These are phyloP conservation scores for Amblyteles armatorius DNA, from an alignment of 2,888 invertebrate genomes.

Conservation along the genomic window DNA sequence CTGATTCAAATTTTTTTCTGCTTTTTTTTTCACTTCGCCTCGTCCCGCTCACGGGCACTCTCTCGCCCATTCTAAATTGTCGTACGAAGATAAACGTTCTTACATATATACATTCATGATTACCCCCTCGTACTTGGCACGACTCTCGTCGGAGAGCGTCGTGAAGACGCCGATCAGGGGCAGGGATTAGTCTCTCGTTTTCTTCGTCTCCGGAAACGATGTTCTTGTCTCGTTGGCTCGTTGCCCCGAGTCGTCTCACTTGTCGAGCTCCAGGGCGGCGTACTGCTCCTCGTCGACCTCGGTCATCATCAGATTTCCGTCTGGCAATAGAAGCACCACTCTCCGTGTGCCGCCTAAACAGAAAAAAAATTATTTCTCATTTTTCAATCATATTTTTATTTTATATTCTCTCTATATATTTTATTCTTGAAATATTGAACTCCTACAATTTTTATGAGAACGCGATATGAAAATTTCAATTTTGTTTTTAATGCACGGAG, in stretches of 20 bases:
- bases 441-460: constrained; percentile 81
- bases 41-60: constrained; percentile 3
- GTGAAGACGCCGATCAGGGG: constrained; percentile 5
- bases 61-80: constrained; percentile 63
- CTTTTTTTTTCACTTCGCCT: constrained; percentile 4
- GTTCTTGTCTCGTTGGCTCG: constrained; percentile 47
- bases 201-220: constrained; percentile 41
- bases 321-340: constrained; percentile 93
- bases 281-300: constrained; percentile 95
- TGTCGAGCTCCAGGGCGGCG: constrained; percentile 88
- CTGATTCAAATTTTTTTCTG: constrained; percentile 24
- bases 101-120: constrained; percentile 83
- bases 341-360: constrained; percentile 91
- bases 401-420: too few species aligned
- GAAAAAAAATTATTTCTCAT: constrained; percentile 12
- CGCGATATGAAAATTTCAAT: too few species aligned
- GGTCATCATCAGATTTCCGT: constrained; percentile 94
- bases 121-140: constrained; percentile 70
- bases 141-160: constrained; percentile 69
- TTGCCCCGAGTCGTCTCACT: constrained; percentile 83
- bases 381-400: neutral
- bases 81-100: constrained; percentile 77
- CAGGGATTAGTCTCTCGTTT: constrained; percentile 40
- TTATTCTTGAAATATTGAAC: neutral
- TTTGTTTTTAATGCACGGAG: too few species aligned